Percentiles rank a stretch among this genome's conserved stretches.
phyloP scores from a whole-genome alignment of 2,797 vertebrate species.

The Neosilurus hyrtlii region DNA sequence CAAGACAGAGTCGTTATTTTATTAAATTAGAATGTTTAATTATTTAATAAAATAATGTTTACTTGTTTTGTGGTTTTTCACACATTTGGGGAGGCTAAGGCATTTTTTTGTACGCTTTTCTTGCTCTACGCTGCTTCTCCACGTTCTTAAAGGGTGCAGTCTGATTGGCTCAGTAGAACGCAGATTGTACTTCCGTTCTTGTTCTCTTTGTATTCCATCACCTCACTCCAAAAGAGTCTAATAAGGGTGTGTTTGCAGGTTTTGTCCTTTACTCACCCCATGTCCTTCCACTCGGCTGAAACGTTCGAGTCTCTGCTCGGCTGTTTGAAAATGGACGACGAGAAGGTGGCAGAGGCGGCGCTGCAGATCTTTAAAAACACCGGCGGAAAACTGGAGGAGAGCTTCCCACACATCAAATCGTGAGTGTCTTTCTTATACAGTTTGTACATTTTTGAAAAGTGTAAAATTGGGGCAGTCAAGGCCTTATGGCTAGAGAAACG shows the following conservation, averaged over 20 bases:
- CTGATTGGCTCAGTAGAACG: background rate
- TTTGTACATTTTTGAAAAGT: no score
- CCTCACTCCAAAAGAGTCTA: background rate
- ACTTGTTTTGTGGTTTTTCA: background rate
- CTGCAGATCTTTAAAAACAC: constrained; percentile 99
- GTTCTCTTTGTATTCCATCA: background rate
- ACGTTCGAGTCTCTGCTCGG: constrained; percentile 96
- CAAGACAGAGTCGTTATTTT: no score
- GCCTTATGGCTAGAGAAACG: no score
- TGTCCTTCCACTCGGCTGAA: constrained; percentile 98
- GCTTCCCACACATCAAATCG: constrained; percentile 97
- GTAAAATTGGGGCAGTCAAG: no score
- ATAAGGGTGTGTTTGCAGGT: constrained; percentile 73
- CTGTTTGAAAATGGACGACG: constrained; percentile 98
- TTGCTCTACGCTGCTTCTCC: background rate
- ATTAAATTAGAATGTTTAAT: background rate
- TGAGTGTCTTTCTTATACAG: constrained; percentile 66
- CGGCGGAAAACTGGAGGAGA: constrained; percentile 93
- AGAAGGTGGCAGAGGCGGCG: constrained; percentile 96
- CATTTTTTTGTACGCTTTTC: background rate
- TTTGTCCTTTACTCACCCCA: constrained; percentile 96
- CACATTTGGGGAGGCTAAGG: background rate
- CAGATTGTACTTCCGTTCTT: background rate
- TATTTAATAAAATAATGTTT: no score
- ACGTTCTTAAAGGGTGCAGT: background rate